Conservation (phyloP, 2,113 vertebrate species). For the Dicerorhinus sumatrensis region DNA sequence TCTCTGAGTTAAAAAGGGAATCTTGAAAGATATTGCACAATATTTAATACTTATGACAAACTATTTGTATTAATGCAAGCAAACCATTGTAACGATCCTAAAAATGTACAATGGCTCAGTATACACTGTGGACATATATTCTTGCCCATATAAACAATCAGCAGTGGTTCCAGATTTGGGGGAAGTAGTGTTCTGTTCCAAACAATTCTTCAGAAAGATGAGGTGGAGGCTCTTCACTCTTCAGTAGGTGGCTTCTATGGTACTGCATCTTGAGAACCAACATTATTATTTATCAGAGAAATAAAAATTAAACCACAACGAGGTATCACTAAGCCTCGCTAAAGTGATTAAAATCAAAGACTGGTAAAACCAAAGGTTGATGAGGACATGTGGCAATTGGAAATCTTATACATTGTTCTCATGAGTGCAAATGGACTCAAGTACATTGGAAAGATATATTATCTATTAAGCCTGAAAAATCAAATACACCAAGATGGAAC, state of each 20-base stretch:
- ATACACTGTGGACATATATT: neutral
- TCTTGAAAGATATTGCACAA: neutral
- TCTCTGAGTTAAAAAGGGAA: neutral
- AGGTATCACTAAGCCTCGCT: neutral
- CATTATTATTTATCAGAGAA: neutral
- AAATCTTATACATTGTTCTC: neutral
- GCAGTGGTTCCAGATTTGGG: neutral
- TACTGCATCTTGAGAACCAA: neutral
- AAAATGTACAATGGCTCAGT: neutral
- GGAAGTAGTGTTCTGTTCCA: neutral
- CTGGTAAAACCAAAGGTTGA: neutral
- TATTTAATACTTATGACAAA: neutral
- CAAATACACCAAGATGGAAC: neutral
- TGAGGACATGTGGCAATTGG: neutral
- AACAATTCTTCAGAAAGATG: neutral
- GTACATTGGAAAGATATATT: neutral
- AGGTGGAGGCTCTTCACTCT: neutral
- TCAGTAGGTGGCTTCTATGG: neutral
- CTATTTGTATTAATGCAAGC: neutral
- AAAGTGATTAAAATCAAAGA: neutral
- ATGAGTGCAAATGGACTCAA: neutral
- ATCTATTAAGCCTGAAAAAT: neutral
- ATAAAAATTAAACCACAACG: neutral
- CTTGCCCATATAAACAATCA: neutral
- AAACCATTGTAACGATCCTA: neutral